phyloP scores from a whole-genome alignment of 1,140 invertebrate species.

The Drosophila fuyamai region DNA sequence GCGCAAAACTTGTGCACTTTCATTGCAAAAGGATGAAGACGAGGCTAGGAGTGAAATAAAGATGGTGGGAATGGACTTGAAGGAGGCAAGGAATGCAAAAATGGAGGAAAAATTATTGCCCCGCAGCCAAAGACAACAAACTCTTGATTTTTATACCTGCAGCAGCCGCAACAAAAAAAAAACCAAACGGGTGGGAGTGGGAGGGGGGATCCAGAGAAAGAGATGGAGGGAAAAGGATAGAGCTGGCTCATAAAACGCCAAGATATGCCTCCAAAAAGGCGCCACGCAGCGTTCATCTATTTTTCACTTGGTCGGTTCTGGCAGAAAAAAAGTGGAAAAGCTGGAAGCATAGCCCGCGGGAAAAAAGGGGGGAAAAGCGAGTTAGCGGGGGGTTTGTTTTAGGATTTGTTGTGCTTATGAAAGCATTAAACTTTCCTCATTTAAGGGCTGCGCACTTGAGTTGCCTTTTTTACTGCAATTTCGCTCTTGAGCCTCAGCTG shows the following conservation, averaged over 20 bases:
- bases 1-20: conserved; percentile 80
- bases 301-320: conserved; percentile 67
- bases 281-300: conserved; percentile 75
- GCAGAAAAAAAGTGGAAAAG: conserved; percentile 6
- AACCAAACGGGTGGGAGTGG: not conserved
- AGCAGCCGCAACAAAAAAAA: conserved; percentile 20
- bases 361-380: not conserved
- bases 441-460: conserved; percentile 78
- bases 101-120: conserved; percentile 71
- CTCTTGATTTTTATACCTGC: conserved; percentile 81
- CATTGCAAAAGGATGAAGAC: conserved; percentile 54
- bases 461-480: conserved; percentile 82
- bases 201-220: not conserved
- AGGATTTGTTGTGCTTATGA: conserved; percentile 83
- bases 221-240: conserved; percentile 54
- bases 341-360: conserved; percentile 3
- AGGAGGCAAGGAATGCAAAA: conserved; percentile 59
- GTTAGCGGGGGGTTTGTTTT: conserved; percentile 59
- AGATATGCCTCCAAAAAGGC: conserved; percentile 64
- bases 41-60: not conserved
- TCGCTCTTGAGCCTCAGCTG: conserved; percentile 55
- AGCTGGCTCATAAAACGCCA: conserved; percentile 73
- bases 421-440: conserved; percentile 83
- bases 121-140: conserved; percentile 79
- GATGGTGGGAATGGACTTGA: not conserved